Percentiles rank a stretch among this genome's conserved stretches.
Evolutionary conservation across 2,888 invertebrate species (phyloP).

Genomic region (Sympetrum striolatum): DNA sequence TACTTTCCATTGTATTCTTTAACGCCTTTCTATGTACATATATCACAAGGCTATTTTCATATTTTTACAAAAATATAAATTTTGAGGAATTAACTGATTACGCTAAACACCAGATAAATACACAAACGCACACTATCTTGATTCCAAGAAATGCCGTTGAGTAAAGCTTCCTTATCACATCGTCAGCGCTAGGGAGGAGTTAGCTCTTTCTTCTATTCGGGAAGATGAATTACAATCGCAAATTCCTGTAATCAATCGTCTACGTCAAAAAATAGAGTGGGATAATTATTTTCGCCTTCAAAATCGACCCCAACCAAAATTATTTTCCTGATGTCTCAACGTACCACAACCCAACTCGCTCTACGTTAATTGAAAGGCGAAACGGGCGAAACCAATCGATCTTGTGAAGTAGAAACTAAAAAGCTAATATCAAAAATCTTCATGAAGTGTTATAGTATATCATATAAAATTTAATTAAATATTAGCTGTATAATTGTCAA

Average conservation of each 20-base stretch:
- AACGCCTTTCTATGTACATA: background rate
- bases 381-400: constrained; percentile 32
- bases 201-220: background rate
- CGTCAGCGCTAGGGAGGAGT: constrained; percentile 33
- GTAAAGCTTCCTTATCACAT: constrained; percentile 31
- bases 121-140: constrained; percentile 36
- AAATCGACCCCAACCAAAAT: background rate
- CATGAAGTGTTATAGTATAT: too few species aligned
- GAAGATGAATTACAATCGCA: background rate
- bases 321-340: background rate
- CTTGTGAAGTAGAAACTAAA: background rate
- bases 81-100: background rate
- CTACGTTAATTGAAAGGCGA: constrained; percentile 19
- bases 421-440: background rate
- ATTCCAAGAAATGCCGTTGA: constrained; percentile 34
- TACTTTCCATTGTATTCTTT: background rate
- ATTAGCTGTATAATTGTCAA: background rate
- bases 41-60: constrained; percentile 14
- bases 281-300: background rate
- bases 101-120: constrained; percentile 11
- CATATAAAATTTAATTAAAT: background rate
- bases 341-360: background rate
- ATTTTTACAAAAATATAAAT: constrained; percentile 27
- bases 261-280: background rate
- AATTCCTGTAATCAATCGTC: background rate